Conservation (phyloP, 2,797 vertebrate genomes). For the Discoglossus pictus region DNA sequence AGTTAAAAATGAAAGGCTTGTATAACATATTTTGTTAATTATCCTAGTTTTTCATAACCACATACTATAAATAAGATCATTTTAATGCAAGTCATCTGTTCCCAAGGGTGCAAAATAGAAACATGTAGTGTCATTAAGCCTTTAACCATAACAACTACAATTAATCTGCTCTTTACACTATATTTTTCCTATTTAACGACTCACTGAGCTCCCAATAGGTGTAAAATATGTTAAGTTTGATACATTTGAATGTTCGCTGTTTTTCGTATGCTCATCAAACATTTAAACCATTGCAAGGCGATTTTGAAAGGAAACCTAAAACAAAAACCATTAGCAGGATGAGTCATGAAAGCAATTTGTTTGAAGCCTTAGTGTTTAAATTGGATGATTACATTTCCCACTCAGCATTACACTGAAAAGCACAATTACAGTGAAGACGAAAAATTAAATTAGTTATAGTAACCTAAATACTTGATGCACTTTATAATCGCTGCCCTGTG, state of each 20-base stretch:
- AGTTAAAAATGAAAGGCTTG: too few species aligned
- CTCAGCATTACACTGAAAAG: background rate
- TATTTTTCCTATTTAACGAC: background rate
- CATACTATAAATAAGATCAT: too few species aligned
- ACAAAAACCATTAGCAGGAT: constrained; percentile 5
- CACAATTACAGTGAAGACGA: constrained; percentile 4
- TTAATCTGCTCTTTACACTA: background rate
- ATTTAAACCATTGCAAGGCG: background rate
- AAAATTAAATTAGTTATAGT: constrained; percentile 19
- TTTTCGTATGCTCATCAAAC: background rate
- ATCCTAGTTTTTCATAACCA: too few species aligned
- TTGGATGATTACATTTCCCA: constrained; percentile 4
- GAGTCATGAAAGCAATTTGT: constrained; percentile 33
- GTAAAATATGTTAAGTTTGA: background rate
- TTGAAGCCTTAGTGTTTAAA: constrained; percentile 15
- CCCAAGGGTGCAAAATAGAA: too few species aligned
- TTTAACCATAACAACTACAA: too few species aligned
- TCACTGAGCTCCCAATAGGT: background rate
- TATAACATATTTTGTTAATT: too few species aligned
- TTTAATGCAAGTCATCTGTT: too few species aligned
- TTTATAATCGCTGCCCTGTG: constrained; percentile 5
- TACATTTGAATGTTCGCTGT: background rate
- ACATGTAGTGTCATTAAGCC: too few species aligned
- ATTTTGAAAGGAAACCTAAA: constrained; percentile 3
- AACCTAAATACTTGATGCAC: constrained; percentile 28